Evolutionary conservation across 2,888 invertebrate genomes (phyloP), one percentile per base, ranked within the genome.

Genomic region (Nebria brevicollis): DNA sequence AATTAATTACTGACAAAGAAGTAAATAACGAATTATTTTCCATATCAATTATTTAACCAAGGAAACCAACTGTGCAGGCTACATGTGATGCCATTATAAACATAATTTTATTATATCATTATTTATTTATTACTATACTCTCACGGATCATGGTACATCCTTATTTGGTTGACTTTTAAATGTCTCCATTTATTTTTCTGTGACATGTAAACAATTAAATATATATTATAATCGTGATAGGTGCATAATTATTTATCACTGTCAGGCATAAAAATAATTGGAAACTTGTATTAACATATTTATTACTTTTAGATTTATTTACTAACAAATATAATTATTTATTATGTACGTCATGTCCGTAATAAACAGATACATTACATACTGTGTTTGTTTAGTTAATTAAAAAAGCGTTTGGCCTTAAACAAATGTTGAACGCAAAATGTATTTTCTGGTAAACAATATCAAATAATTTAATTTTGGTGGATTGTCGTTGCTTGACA

Each of bases 61-160:
- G 54, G 54, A 54, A 54, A 54, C 54, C 54, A 54, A 54, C 54
- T 54, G 54, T 54, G 54, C 54, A 54, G 54, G 13, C 1, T 54
- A 11, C 7, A 5, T 13, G 8, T 8, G 4, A 54, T 11, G 8
- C 54, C 54, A 54, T 54, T 54, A 54, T 54, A 54, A 54, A 54
- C 54, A 54, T 54, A 54, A 54, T 54, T 54, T 54, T 54, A 54
- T 54, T 54, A 54, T 54, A 54, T 54, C 54, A 54, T 54, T 54
- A 54, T 54, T 11, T 54, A 11, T 13, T 11, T 54, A 54, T 54
- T 54, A 54, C 8, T 54, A 13, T 54, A 54, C 54, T 54, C 54
- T 54, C 54, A 54, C 4, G 54, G 54, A 54, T 54, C 54, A 54
- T 13, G 54, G 8, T 54, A 54, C 13, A 54, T 54, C 54, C 54